Conservation (phyloP, 2,888 invertebrate species). For the Euphydryas editha region DNA sequence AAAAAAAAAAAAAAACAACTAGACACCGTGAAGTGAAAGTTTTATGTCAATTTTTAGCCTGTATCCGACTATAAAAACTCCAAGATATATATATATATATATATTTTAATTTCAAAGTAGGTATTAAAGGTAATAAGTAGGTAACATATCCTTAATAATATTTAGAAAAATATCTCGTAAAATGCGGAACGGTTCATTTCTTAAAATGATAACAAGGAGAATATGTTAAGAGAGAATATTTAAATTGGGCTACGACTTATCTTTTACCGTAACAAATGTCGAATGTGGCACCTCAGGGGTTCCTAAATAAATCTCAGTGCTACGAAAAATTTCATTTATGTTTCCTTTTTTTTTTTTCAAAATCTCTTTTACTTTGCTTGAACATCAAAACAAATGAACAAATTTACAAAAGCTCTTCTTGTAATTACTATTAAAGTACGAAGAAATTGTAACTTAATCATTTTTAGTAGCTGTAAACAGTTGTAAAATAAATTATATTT, state of each 20-base stretch:
- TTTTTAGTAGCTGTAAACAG: no score
- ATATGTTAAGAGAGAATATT: slow-evolving; percentile 22
- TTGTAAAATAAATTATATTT: no score
- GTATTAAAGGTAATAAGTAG: no score
- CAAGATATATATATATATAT: no score
- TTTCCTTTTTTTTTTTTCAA: slow-evolving; percentile 16
- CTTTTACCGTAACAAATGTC: slow-evolving; percentile 34
- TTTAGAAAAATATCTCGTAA: not conserved
- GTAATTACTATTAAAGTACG: not conserved
- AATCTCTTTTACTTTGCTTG: slow-evolving; percentile 18
- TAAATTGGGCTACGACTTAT: slow-evolving; percentile 37
- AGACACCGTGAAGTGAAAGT: no score
- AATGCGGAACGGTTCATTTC: not conserved
- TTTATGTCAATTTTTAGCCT: no score
- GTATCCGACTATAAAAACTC: no score
- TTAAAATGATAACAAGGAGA: not conserved
- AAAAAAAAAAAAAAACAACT: no score
- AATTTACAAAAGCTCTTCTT: not conserved
- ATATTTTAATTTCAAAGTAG: no score
- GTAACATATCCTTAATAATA: no score
- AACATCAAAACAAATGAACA: slow-evolving; percentile 10
- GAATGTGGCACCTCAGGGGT: slow-evolving; percentile 32
- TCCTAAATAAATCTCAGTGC: slow-evolving; percentile 31
- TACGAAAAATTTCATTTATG: slow-evolving; percentile 16
- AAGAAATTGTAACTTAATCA: not conserved